Conservation (phyloP, 2,113 vertebrate genomes). For the Narcine bancroftii region DNA sequence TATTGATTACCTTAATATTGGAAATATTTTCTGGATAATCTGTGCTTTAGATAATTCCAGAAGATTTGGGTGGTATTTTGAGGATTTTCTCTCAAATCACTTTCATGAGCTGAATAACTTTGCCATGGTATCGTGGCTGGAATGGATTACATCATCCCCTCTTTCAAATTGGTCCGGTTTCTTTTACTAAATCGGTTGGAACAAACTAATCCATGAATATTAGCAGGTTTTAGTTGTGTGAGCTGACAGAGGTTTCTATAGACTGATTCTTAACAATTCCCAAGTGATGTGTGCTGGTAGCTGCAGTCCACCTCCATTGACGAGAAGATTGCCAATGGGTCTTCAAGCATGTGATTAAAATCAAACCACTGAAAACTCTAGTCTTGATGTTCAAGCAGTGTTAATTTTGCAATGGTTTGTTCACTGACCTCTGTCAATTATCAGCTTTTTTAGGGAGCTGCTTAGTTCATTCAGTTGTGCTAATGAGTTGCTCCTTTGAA, state of each 20-base stretch:
- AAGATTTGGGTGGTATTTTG: slow-evolving; percentile 23
- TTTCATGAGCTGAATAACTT: slow-evolving; percentile 34
- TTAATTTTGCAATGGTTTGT: slow-evolving; percentile 8
- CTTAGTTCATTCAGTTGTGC: neutral
- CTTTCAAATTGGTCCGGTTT: neutral
- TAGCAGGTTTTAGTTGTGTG: slow-evolving; percentile 15
- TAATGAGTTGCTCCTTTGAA: neutral
- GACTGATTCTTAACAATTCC: neutral
- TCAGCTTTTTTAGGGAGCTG: neutral
- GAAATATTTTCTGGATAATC: neutral
- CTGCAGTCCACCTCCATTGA: neutral
- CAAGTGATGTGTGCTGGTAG: neutral
- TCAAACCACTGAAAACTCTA: neutral
- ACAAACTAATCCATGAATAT: slow-evolving; percentile 11
- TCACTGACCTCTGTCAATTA: neutral
- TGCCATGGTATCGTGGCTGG: slow-evolving; percentile 38
- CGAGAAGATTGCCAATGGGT: neutral
- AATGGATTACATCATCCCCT: slow-evolving; percentile 40
- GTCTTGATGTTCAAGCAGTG: slow-evolving; percentile 26
- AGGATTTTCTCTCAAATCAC: slow-evolving; percentile 37
- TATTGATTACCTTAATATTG: neutral
- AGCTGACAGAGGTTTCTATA: neutral
- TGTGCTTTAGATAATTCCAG: neutral
- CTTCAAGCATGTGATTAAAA: slow-evolving; percentile 4
- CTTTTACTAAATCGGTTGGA: slow-evolving; percentile 18